phyloP scores from a whole-genome alignment of 2,113 vertebrate species.

The Sprattus sprattus region DNA sequence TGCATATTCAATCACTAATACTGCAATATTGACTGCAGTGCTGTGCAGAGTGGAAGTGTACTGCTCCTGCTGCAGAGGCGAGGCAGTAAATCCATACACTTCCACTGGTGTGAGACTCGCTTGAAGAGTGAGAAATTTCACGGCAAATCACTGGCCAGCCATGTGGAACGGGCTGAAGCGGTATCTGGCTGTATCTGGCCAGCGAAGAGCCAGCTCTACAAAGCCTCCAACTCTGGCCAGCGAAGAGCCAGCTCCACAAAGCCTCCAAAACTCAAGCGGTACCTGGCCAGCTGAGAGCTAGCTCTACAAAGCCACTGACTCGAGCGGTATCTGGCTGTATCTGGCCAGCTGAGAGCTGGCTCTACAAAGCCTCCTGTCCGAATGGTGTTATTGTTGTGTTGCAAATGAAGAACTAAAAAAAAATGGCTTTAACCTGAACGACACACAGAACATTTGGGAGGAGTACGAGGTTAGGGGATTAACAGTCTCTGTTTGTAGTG shows the following conservation, averaged over 20 bases:
- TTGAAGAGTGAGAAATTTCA: neutral
- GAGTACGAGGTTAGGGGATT: neutral
- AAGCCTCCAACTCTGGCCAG: neutral
- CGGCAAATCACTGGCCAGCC: too few relatives aligned
- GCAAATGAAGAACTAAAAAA: neutral
- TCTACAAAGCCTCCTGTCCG: too few relatives aligned
- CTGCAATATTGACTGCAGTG: neutral
- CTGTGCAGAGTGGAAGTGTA: neutral
- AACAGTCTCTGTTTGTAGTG: neutral
- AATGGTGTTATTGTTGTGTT: neutral
- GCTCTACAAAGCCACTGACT: too few relatives aligned
- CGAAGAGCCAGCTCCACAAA: too few relatives aligned
- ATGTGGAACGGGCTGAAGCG: neutral
- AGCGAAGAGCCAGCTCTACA: neutral
- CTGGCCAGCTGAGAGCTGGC: too few relatives aligned
- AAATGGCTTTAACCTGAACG: neutral
- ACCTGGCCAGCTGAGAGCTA: too few relatives aligned
- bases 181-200: neutral
- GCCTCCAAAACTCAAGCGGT: too few relatives aligned
- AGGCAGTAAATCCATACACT: constrained; percentile 6
- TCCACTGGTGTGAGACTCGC: neutral
- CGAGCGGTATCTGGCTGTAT: too few relatives aligned
- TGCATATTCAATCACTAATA: constrained; percentile 21
- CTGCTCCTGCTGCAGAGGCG: neutral
- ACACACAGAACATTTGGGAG: neutral